Evolutionary conservation across 2,888 invertebrate genomes (phyloP).

Genomic region (Acheta domesticus): DNA sequence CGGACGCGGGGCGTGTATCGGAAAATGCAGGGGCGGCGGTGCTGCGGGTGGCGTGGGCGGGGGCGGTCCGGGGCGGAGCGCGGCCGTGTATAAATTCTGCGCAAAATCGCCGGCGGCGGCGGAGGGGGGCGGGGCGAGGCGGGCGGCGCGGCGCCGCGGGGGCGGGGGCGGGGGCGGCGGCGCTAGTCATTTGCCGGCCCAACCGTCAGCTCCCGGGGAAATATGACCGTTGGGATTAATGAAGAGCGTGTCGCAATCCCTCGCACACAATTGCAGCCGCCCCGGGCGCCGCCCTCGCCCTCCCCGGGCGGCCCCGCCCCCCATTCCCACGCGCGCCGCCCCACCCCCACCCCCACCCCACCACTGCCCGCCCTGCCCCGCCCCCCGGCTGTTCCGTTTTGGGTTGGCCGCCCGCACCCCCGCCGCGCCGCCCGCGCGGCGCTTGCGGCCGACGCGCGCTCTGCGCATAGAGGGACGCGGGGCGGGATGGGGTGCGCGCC

Average conservation of each 20-base stretch:
- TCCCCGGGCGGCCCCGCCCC: neutral
- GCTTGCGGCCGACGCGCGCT: neutral
- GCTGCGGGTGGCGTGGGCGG: neutral
- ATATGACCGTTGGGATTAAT: slow-evolving; percentile 43
- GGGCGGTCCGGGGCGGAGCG: neutral
- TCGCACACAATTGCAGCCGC: slow-evolving; percentile 10
- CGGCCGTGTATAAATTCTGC: slow-evolving; percentile 27
- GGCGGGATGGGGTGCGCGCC: neutral
- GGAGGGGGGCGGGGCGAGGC: slow-evolving; percentile 25
- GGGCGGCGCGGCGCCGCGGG: slow-evolving; percentile 24
- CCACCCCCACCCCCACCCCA: neutral
- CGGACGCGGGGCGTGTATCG: neutral
- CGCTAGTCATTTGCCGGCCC: slow-evolving; percentile 23
- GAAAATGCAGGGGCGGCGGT: slow-evolving; percentile 1
- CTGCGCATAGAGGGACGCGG: neutral
- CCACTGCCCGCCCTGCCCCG: neutral
- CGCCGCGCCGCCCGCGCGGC: neutral
- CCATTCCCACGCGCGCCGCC: neutral
- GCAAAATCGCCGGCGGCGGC: slow-evolving; percentile 24
- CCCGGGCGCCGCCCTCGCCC: neutral
- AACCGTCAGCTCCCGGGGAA: slow-evolving; percentile 35
- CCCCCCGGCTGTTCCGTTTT: slow-evolving; percentile 19
- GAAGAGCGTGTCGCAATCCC: slow-evolving; percentile 40
- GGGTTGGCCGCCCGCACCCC: neutral
- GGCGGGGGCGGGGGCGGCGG: slow-evolving; percentile 26